Base-by-base conservation (phyloP, 64 coral and sea anemone species). In the Stichodactyla helianthus region DNA sequence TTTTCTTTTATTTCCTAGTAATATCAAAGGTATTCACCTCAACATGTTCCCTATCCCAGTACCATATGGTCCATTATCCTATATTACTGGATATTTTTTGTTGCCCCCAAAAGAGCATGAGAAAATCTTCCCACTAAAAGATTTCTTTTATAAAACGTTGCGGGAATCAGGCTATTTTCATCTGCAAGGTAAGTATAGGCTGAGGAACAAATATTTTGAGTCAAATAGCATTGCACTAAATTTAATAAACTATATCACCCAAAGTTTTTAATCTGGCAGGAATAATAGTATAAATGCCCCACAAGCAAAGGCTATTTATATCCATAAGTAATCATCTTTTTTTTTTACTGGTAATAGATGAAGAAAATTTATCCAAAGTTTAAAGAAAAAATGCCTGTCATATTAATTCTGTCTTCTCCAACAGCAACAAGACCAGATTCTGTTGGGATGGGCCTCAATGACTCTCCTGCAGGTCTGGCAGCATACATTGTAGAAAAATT, bases 401-500 rank as follows among this genome's bases (percentile, higher is more conserved):
- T 58, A 58, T 58, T 15, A 44, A 44, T 58, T 15, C 8, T 58
- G 55, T 9, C 14, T 58, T 58, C 8, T 58, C 55, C 27, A 74
- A 27, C 85, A 98, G 96, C 90, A 15, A 98, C 96, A 15, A 87
- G 87, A 23, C 96, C 96, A 77, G 90, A 98, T 62, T 87, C 92
- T 59, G 84, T 89, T 56, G 93, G 87, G 10, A 86, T 94, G 26
- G 93, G 83, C 50, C 52, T 79, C 31, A 98, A 90, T 71, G 91
- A 98, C 82, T 98, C 96, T 4, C 96, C 96, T 5, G 89, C 93
- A 86, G 96, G 96, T 11, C 77, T 98, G n/a, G 93, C 96, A 27
- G 89, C 89, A 55, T 98, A 95, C 74, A 86, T 98, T 10, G 10
- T 98, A n/a, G 96, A 98, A 22, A 98, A 98, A 62, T 98, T 98